Conservation (phyloP, 1,140 invertebrate genomes). For the Drosophila melanica region DNA sequence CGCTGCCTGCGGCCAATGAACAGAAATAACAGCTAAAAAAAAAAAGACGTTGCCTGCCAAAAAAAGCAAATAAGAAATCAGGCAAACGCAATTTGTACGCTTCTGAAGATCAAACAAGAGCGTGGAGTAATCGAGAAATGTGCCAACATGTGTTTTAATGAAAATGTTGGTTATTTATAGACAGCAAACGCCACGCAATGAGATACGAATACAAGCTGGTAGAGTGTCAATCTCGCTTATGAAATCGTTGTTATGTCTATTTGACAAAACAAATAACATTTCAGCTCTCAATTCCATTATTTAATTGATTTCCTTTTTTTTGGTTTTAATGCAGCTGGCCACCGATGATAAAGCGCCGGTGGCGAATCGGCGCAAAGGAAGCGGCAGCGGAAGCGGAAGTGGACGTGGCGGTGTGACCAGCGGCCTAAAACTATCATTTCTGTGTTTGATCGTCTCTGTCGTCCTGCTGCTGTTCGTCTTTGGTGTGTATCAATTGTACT, state of each 20-base stretch:
- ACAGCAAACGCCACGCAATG: slow-evolving; percentile 47
- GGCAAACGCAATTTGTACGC: slow-evolving; percentile 9
- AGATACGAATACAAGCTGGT: slow-evolving; percentile 76
- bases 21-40: slow-evolving; percentile 27
- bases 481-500: slow-evolving; percentile 75
- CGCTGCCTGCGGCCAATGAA: slow-evolving; percentile 29
- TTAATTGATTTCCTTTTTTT: not conserved
- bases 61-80: slow-evolving; percentile 19
- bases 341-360: slow-evolving; percentile 59
- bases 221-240: not conserved
- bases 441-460: slow-evolving; percentile 77
- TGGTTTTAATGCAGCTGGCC: slow-evolving; percentile 51
- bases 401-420: slow-evolving; percentile 57
- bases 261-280: not conserved
- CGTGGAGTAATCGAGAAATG: slow-evolving; percentile 27
- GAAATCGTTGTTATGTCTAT: not conserved
- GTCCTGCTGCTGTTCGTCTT: slow-evolving; percentile 74
- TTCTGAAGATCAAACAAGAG: slow-evolving; percentile 5
- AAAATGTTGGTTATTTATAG: slow-evolving; percentile 53
- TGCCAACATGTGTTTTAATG: slow-evolving; percentile 51
- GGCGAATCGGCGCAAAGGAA: slow-evolving; percentile 54
- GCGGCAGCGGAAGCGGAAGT: slow-evolving; percentile 27
- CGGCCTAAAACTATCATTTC: slow-evolving; percentile 77
- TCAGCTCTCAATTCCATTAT: not conserved
- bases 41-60: slow-evolving; percentile 23